Base-by-base conservation (phyloP, 2,113 vertebrate species). In the Romanogobio albipinnatus region DNA sequence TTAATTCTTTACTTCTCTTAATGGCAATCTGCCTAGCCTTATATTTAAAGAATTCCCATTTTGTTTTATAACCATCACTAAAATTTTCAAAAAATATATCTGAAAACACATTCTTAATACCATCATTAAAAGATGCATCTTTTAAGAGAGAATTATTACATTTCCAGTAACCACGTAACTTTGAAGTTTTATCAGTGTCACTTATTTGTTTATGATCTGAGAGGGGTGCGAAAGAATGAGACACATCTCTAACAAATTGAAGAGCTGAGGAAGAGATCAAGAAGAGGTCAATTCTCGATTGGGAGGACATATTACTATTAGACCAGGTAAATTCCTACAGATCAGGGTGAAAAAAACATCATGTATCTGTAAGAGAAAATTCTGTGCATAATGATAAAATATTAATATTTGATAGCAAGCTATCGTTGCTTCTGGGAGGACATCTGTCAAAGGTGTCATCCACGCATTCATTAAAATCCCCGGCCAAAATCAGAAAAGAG, bases 131-230 rank as follows among this genome's bases (percentile, higher is more conserved):
- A 1, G 10, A 14, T 9, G 51, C 26, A 64, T 51, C 75, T 8
- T 56, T 9, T 36, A 82, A 14, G 53, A 73, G 49, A 56, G 73
- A 68, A n/a, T 59, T 59, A 61, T 75, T 75, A 5, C 24, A 64
- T 59, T 76, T 84, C 36, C 36, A 64, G 36, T 51, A 76, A 36
- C 59, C 59, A n/a, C 39, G 3, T n/a, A 51, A 19, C 19, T 7
- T 64, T 22, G 56, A 4, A 76, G 17, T 59, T 39, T 75, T 24
- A n/a, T 58, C 68, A 22, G 9, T 24, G 10, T 47, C 9, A 3
- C 33, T 17, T 17, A 76, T 84, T 64, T 24, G 58, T 17, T 84
- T 76, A 64, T 76, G 82, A 19, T 84, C 56, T 29, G 73, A 84
- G 22, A 84, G 26, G 24, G 82, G 73, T 5, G 83, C 83, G 53